Evolutionary conservation across 2,888 invertebrate genomes (phyloP), one percentile per base, ranked within the genome.

Genomic region (Eretmocerus hayati): DNA sequence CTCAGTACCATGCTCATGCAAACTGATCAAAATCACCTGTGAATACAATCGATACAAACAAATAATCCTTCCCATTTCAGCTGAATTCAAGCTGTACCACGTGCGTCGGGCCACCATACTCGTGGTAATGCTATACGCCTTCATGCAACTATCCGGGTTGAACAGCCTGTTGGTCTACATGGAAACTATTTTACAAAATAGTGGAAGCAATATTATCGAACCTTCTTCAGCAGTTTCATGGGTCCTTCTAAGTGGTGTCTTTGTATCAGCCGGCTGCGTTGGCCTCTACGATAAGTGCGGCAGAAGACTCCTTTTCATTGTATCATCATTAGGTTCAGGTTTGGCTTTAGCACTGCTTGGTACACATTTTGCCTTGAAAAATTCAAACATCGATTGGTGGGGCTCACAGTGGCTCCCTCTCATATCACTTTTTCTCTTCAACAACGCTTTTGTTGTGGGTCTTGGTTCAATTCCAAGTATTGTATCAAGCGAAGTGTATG

Each of bases 91-190:
- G 30, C 39, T 23, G 2, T 30, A 26, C 1, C 48, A 52, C 16
- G 44, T 52, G 3, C 45, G 55, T 5, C 62, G 58, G 8, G 64
- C 67, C 0, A 21, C 66, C 5, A 8, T 62, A 2, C 48, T 69
- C 8, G 56, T 58, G 1, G 50, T 55, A 11, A 43, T 60, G 2
- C 47, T 70, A 1, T 63, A 62, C 42, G 54, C 61, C 13, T 64
- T 65, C 40, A 56, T 62, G 48, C 69, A 69, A 42, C 37, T 64
- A 5, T 60, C 60, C 36, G 70, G 70, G 4, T 23, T 67, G 0
- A 62, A 63, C 36, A 58, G 59, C 5, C 50, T 69, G 6, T 23
- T 62, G 8, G 63, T 61, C 31, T 69, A 68, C 54, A 63, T 66
- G 64, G 68, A 69, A 47, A 59, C 58, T 6, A 65, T 69, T 13